A percentile compares a stretch with the other conserved stretches of the same genome.
phyloP scores from a whole-genome alignment of 2,888 invertebrate genomes.

The Plusia festucae region DNA sequence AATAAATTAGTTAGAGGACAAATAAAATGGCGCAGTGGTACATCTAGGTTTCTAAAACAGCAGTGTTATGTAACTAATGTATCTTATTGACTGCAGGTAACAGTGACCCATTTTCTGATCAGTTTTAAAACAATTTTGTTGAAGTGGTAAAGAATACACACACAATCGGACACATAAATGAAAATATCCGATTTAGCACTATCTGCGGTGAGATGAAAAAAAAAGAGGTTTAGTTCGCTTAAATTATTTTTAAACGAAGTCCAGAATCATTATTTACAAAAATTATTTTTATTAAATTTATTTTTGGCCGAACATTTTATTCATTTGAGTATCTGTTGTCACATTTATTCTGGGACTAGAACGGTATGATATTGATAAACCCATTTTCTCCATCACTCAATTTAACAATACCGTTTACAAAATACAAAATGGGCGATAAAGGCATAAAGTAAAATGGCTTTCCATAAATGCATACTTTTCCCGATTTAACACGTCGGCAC shows the following conservation, averaged over 20 bases:
- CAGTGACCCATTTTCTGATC: constrained; percentile 25
- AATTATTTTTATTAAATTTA: too few species aligned
- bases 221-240: too few species aligned
- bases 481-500: constrained; percentile 13
- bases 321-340: too few species aligned
- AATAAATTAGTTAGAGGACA: constrained; percentile 3
- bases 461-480: constrained; percentile 26
- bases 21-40: constrained; percentile 7
- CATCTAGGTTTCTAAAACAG: constrained; percentile 2
- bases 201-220: too few species aligned
- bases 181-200: neutral
- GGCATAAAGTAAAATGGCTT: constrained; percentile 21
- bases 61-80: constrained; percentile 16
- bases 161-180: too few species aligned
- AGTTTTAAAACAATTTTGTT: neutral
- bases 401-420: neutral
- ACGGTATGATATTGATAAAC: neutral
- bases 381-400: neutral
- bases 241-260: too few species aligned
- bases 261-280: too few species aligned
- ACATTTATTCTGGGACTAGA: neutral
- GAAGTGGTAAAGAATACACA: constrained; percentile 9
- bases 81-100: constrained; percentile 13
- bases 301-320: too few species aligned
- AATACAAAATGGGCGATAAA: neutral